Evolutionary conservation across 2,797 vertebrate genomes (phyloP).

Genomic region (Pseudochromis fuscus): DNA sequence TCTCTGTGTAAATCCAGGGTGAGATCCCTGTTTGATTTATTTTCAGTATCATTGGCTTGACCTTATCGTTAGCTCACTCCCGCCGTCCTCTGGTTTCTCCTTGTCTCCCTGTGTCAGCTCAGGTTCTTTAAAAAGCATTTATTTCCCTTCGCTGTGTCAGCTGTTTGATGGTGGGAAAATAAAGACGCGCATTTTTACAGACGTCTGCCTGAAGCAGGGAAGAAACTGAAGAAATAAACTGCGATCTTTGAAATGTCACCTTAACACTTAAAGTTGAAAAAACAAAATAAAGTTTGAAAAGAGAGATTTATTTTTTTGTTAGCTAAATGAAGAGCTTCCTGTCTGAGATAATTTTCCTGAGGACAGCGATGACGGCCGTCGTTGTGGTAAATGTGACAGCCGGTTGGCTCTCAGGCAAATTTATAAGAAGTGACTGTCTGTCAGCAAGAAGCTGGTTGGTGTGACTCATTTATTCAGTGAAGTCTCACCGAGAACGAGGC

Average conservation of each 20-base stretch:
- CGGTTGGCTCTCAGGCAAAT: conserved; percentile 1
- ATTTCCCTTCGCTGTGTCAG: conserved; percentile 14
- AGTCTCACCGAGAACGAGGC: background rate
- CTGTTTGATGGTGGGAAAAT: conserved; percentile 46
- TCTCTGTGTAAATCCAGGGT: background rate
- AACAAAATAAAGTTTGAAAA: conserved; percentile 7
- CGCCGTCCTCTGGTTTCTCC: conserved; percentile 30
- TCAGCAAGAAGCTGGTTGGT: background rate
- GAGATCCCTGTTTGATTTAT: conserved; percentile 44
- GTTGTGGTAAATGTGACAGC: background rate
- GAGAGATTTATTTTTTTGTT: background rate
- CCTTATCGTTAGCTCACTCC: conserved; percentile 9
- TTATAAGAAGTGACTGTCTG: background rate
- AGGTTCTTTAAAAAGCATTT: conserved; percentile 30
- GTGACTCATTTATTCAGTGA: background rate
- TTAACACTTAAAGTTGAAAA: conserved; percentile 12
- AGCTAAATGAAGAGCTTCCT: background rate
- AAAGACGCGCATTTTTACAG: too few relatives aligned
- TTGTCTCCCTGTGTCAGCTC: conserved; percentile 11
- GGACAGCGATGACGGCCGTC: background rate
- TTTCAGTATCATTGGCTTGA: conserved; percentile 40
- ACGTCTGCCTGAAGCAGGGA: too few relatives aligned
- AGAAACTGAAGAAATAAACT: background rate
- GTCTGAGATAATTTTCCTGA: background rate
- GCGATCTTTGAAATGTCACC: conserved; percentile 38